phyloP scores from a whole-genome alignment of 2,888 invertebrate genomes.

The Temnothorax rugatulus region DNA sequence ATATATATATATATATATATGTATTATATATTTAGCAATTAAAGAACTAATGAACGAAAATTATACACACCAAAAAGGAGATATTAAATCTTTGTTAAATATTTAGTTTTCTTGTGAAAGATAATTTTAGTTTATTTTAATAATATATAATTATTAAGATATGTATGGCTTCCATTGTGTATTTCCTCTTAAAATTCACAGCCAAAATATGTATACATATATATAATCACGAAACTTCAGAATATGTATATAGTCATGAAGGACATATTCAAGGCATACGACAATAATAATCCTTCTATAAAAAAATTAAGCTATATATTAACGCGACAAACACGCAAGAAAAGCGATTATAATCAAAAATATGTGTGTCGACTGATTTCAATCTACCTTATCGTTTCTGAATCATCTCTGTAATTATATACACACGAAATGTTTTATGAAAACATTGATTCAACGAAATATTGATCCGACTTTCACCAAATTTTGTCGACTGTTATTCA shows the following conservation, averaged over 20 bases:
- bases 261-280: not conserved
- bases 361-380: not conserved
- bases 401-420: not conserved
- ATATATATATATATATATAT: too few species aligned
- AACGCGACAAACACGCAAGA: not conserved
- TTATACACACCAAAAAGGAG: too few species aligned
- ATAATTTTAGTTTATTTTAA: too few species aligned
- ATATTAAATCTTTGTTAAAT: too few species aligned
- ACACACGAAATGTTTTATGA: not conserved
- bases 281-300: not conserved
- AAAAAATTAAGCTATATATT: not conserved
- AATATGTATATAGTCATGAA: not conserved
- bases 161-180: too few species aligned
- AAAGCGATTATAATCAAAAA: slow-evolving; percentile 3
- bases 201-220: too few species aligned
- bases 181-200: too few species aligned
- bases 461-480: slow-evolving; percentile 14
- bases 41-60: too few species aligned
- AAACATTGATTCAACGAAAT: slow-evolving; percentile 21
- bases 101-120: too few species aligned
- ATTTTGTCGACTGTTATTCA: slow-evolving; percentile 12
- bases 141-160: too few species aligned
- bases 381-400: not conserved
- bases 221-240: too few species aligned
- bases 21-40: too few species aligned